Evolutionary conservation across 2,888 invertebrate genomes (phyloP), one percentile per base, ranked within the genome.

Genomic region (Drosophila histrio): DNA sequence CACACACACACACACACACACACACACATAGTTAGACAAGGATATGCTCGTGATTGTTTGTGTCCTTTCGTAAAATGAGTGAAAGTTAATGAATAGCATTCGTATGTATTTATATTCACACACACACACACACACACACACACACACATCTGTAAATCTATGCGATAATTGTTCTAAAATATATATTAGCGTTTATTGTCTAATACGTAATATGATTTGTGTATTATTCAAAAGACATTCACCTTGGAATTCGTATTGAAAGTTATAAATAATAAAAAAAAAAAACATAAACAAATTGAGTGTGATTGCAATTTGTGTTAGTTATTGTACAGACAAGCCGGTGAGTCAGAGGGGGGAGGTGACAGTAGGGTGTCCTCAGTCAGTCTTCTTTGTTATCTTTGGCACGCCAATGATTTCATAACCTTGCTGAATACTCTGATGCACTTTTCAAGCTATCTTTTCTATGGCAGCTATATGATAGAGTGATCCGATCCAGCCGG

Each of bases 1-100:
- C 49, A 54, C 58, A 50, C 26, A 60, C 24, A 72, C 32, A 58
- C 21, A 44, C 8, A 41, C n/a, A 44, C 8, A 15, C n/a, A 28
- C 11, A 70, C 28, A 47, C 13, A 54, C 17, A 44, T 54, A 72
- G 56, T 56, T 56, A 59, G 59, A 41, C 52, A 71, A 47, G 64
- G 54, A 58, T 65, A 60, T 69, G 65, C 75, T 81, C 85, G 88
- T 88, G 84, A 88, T 87, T 88, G 79, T 78, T 85, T 79, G n/a
- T 79, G 82, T 76, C 32, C 38, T 59, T 46, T 63, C 53, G 41
- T 41, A 53, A 41, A 22, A 9, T 41, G 41, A 41, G 22, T 43
- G 41, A 41, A 54, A 17, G 30, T 41, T 21, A 53, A 53, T 30
- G 53, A 41, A 41, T 53, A 41, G 28, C 53, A 61, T 54, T 49